phyloP scores from a whole-genome alignment of 2,113 vertebrate species.

The Porphyrio hochstetteri region DNA sequence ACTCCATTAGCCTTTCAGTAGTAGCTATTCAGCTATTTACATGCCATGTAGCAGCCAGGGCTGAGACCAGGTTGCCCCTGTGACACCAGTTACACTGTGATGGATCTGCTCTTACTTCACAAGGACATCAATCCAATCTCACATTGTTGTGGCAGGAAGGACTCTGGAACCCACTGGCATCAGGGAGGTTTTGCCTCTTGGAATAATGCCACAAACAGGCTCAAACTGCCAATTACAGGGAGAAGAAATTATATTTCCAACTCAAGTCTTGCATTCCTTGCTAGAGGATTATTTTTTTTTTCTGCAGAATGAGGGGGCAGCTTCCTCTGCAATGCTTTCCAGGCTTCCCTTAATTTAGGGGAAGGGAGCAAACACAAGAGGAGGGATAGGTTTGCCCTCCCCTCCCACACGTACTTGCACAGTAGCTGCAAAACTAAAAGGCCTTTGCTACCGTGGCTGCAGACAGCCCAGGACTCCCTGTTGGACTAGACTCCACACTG shows the following conservation, averaged over 20 bases:
- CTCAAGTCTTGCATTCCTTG: neutral
- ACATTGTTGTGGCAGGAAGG: accelerated
- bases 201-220: neutral
- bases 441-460: neutral
- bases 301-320: neutral
- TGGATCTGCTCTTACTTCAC: neutral
- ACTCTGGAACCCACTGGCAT: neutral
- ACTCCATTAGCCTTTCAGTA: neutral
- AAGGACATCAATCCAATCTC: neutral
- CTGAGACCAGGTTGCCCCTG: neutral
- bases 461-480: neutral
- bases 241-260: neutral
- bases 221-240: neutral
- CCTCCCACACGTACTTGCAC: neutral
- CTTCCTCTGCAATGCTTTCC: neutral
- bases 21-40: neutral
- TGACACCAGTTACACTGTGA: neutral
- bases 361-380: neutral
- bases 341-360: neutral
- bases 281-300: neutral
- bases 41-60: neutral
- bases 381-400: neutral
- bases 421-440: neutral
- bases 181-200: neutral
- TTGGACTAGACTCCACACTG: neutral